Conservation (phyloP, 2,888 invertebrate species). For the Drosophila multiciliata region DNA sequence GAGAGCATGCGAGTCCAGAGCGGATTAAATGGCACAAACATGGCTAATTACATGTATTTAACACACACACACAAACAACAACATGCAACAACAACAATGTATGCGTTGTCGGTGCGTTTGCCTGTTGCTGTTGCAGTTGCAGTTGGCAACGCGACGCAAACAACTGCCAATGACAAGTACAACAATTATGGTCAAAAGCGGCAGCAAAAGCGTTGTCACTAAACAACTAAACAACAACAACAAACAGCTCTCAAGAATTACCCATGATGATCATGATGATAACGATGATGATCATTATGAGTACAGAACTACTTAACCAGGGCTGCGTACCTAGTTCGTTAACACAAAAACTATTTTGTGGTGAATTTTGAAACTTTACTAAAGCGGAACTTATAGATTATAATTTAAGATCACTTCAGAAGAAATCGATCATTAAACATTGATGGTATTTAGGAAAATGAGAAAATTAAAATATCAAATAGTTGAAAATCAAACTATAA, state of each 20-base stretch:
- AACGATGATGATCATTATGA: slow-evolving; percentile 49
- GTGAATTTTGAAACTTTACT: background rate
- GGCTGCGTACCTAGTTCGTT: slow-evolving; percentile 14
- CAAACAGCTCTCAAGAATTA: slow-evolving; percentile 39
- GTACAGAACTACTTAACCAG: slow-evolving; percentile 20
- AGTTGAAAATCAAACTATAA: too few species aligned
- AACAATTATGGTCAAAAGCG: slow-evolving; percentile 76
- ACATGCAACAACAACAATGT: slow-evolving; percentile 24
- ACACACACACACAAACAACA: slow-evolving; percentile 54
- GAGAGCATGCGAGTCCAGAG: slow-evolving; percentile 52
- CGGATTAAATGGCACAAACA: slow-evolving; percentile 81
- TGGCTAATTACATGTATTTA: slow-evolving; percentile 81
- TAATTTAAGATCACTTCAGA: background rate
- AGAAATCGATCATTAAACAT: background rate
- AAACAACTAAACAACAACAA: slow-evolving; percentile 34
- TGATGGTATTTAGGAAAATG: too few species aligned
- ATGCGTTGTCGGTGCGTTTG: slow-evolving; percentile 56
- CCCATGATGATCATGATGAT: slow-evolving; percentile 21
- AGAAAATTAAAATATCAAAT: too few species aligned
- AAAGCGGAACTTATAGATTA: background rate
- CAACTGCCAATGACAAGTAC: slow-evolving; percentile 64
- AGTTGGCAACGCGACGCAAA: slow-evolving; percentile 69
- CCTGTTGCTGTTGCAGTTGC: slow-evolving; percentile 55
- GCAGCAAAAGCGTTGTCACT: slow-evolving; percentile 61
- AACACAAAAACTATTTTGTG: background rate